Conservation (phyloP, 1,140 invertebrate genomes). For the Micrasema longulum region DNA sequence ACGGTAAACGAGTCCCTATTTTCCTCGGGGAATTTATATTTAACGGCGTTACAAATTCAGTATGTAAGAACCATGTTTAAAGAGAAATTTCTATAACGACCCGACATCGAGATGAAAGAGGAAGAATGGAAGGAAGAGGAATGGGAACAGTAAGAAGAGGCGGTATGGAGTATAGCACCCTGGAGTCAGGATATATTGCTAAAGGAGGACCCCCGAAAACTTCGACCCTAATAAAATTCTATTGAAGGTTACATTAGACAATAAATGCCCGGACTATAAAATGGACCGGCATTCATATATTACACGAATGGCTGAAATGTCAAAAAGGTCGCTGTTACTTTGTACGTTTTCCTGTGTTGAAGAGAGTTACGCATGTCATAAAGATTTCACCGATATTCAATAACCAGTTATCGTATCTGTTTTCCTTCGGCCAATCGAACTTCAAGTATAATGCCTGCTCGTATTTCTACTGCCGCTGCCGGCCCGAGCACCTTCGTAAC, state of each 20-base stretch:
- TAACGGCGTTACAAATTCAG: neutral
- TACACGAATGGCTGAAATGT: constrained; percentile 28
- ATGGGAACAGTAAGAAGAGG: neutral
- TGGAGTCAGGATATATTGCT: constrained; percentile 16
- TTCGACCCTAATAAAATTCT: constrained; percentile 41
- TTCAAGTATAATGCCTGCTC: constrained; percentile 22
- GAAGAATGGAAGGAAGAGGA: constrained; percentile 7
- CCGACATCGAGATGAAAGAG: constrained; percentile 14
- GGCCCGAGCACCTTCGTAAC: too few species aligned
- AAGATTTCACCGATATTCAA: constrained; percentile 36
- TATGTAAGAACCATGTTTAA: constrained; percentile 7
- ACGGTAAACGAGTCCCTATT: too few species aligned
- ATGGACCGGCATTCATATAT: constrained; percentile 37
- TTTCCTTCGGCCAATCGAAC: constrained; percentile 1
- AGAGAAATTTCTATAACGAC: constrained; percentile 10
- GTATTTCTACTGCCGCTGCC: neutral
- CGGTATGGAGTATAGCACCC: neutral
- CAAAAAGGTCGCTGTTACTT: constrained; percentile 32
- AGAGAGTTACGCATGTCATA: constrained; percentile 26
- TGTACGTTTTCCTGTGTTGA: constrained; percentile 13
- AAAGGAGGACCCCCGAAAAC: constrained; percentile 14
- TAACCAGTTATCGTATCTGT: constrained; percentile 32
- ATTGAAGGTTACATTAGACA: constrained; percentile 42
- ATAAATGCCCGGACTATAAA: constrained; percentile 41
- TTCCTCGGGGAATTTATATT: neutral